Evolutionary conservation across 2,888 invertebrate genomes (phyloP), one percentile per base, ranked within the genome.

Genomic region (Chelonus formosanus): DNA sequence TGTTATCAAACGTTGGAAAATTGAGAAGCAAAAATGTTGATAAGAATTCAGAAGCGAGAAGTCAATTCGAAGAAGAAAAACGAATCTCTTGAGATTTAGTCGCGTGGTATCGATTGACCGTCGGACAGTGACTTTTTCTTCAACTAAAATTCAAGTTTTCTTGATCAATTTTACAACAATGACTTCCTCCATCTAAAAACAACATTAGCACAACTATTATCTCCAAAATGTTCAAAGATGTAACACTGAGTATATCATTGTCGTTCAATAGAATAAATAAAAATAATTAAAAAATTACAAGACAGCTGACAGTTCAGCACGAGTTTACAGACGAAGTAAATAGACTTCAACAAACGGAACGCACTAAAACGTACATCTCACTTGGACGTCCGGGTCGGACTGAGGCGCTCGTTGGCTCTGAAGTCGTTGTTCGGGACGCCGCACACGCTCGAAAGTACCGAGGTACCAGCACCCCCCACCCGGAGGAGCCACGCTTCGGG

Each of bases 341-440:
- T 48, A 48, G 5, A 7, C 8, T 52, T 32, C 34, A 31, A 32
- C 32, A 52, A 43, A n/a, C 36, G 31, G 36, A 52, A 62, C 52
- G 47, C 54, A 62, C 47, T 45, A 61, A 43, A 52, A 45, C 60
- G 63, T 45, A 52, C 78, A 77, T 76, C 79, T 79, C 78, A 77
- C 76, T 80, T 78, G 78, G 78, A 77, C 76, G 82, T 81, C 83
- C 83, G 82, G 82, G 79, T 78, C 77, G 81, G 81, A 83, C 83
- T 83, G 81, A 82, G 60, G 65, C 63, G 67, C 67, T 68, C 79
- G 73, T 73, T 74, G 67, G 48, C 31, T 40, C 31, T 70, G 73
- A 70, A 72, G 71, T 69, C 69, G 73, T 69, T 69, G 70, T 70
- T 69, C 69, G 69, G 70, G 67, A 70, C 70, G 69, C 20, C 67